Evolutionary conservation across 2,797 vertebrate genomes (phyloP).

Genomic region (Clamator glandarius): DNA sequence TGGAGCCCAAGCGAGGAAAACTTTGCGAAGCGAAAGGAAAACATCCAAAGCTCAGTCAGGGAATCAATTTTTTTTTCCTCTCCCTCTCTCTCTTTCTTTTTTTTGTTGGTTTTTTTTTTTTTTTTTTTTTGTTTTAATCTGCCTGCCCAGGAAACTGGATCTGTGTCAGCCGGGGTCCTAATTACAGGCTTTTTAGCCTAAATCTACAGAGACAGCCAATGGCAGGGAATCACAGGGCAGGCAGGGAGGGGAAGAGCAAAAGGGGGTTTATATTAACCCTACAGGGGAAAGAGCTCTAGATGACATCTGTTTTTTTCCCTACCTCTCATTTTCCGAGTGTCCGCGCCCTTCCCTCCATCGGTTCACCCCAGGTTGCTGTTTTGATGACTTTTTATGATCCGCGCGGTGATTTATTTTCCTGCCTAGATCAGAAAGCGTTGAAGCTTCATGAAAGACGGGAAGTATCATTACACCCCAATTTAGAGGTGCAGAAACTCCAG

Average conservation of each 20-base stretch:
- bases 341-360: constrained; percentile 48
- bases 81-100: fast-evolving
- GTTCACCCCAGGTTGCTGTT: constrained; percentile 34
- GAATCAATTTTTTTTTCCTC: background rate
- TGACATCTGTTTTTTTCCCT: constrained; percentile 21
- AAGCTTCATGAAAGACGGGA: constrained; percentile 59
- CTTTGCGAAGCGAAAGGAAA: constrained; percentile 46
- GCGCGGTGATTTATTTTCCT: constrained; percentile 38
- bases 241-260: constrained; percentile 51
- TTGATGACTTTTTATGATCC: constrained; percentile 34
- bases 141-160: constrained; percentile 54
- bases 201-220: constrained; percentile 61
- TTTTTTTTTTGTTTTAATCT: background rate
- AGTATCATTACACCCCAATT: constrained; percentile 52
- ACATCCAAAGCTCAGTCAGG: constrained; percentile 2
- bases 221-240: constrained; percentile 31
- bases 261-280: constrained; percentile 34
- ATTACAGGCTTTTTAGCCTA: constrained; percentile 66
- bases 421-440: constrained; percentile 7
- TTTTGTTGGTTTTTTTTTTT: too few species aligned
- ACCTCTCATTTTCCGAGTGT: constrained; percentile 43
- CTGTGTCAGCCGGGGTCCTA: constrained; percentile 59
- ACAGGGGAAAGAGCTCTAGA: constrained; percentile 8
- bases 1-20: background rate
- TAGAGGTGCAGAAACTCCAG: constrained; percentile 33